Conservation (phyloP, 2,113 vertebrate species). For the Colius striatus region DNA sequence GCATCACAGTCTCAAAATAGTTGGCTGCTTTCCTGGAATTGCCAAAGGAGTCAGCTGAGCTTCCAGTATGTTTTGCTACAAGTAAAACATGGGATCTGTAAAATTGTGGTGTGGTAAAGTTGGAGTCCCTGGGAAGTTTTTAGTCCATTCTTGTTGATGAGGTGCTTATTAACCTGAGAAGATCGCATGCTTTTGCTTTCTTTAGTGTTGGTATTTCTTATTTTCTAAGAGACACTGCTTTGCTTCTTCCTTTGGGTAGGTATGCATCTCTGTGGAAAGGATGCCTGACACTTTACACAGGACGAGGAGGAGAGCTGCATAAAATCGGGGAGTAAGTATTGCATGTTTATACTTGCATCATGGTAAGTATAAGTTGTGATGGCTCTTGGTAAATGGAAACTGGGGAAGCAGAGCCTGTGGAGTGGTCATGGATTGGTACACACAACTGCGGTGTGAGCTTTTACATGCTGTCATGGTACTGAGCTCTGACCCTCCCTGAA, state of each 20-base stretch:
- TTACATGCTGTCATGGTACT: background rate
- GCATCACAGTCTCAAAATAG: background rate
- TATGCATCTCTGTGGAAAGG: conserved; percentile 99
- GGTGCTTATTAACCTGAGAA: background rate
- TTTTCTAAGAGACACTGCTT: background rate
- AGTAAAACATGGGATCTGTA: background rate
- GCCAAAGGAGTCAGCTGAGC: background rate
- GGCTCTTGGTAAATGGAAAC: background rate
- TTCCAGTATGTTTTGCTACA: background rate
- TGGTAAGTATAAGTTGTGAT: background rate
- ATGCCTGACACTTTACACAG: conserved; percentile 95
- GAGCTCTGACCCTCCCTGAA: conserved; percentile 31
- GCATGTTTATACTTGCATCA: rapidly evolving
- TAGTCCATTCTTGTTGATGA: background rate
- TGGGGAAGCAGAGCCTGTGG: background rate
- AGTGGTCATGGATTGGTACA: background rate
- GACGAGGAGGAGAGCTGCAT: conserved; percentile 95
- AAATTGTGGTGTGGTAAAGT: background rate
- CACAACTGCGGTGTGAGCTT: conserved; percentile 42
- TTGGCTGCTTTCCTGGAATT: background rate
- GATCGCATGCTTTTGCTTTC: background rate
- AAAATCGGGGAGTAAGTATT: conserved; percentile 98
- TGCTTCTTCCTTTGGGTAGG: conserved; percentile 66
- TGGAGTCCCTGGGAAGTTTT: background rate
- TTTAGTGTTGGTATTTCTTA: background rate